phyloP scores from a whole-genome alignment of 1,140 invertebrate species.

The Dreissena rostriformis region DNA sequence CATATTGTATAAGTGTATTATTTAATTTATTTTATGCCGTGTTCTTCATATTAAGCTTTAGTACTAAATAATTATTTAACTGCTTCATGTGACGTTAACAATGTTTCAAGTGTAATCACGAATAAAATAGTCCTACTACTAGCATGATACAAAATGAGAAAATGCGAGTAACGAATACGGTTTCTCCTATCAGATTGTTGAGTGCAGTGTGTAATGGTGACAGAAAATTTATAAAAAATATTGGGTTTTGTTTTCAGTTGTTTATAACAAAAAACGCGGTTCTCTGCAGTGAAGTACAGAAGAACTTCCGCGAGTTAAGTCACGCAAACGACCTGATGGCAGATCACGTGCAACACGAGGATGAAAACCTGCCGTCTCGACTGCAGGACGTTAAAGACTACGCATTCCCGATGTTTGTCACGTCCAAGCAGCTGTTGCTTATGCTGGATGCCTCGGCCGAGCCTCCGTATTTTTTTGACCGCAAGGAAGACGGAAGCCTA shows the following conservation, averaged over 20 bases:
- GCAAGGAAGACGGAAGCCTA: slow-evolving; percentile 62
- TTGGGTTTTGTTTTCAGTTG: slow-evolving; percentile 57
- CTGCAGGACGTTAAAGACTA: slow-evolving; percentile 26
- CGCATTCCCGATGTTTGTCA: slow-evolving; percentile 64
- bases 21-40: no score
- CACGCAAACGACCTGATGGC: slow-evolving; percentile 35
- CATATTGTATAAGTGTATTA: no score
- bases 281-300: slow-evolving; percentile 75
- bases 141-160: no score
- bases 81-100: no score
- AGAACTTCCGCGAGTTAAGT: slow-evolving; percentile 70
- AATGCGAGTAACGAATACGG: no score
- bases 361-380: slow-evolving; percentile 38
- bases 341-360: slow-evolving; percentile 33
- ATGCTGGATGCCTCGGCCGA: slow-evolving; percentile 61
- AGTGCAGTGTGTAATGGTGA: no score
- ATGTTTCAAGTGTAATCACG: no score
- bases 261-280: slow-evolving; percentile 78
- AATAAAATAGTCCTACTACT: no score
- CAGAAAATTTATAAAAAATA: no score
- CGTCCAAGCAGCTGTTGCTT: slow-evolving; percentile 55
- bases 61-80: no score
- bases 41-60: no score
- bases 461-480: slow-evolving; percentile 54
- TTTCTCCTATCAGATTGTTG: no score